Base-by-base conservation (phyloP, 2,797 vertebrate genomes). In the Hydrolagus colliei region DNA sequence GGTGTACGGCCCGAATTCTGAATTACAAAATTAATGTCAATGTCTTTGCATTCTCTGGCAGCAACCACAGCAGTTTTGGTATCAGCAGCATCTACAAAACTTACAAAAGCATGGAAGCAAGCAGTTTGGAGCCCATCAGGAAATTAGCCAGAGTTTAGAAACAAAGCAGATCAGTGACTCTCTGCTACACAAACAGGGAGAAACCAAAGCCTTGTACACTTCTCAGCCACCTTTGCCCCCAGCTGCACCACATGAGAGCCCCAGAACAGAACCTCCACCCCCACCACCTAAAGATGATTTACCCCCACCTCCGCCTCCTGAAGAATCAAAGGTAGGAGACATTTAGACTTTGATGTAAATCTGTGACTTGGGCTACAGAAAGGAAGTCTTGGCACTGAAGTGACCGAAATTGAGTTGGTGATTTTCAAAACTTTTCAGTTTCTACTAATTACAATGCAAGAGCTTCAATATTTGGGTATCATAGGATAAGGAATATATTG, bases 21-120 rank as follows among this genome's bases (percentile, higher is more conserved):
- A 12, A 13, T 68, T 20, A 13, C 20, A 0, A 82, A 67, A 71
- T 84, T 82, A 68, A 68, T 20, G 10, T 84, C 9, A 41, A 67
- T 52, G 20, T 10, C 71, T 11, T 68, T 16, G 9, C 35, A 20
- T 71, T 32, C 16, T 32, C 41, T 67, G 32, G 16, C 79, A 99
- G 97, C 95, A 98, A 35, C 96, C 98, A 88, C 97, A 99, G 89
- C 96, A 99, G 27, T 97, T 95, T 88, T 99, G 97, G 96, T 99
- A 99, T 90, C 95, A 98, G 87, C 96, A 98, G 86, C 98, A 99
- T 90, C 92, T 98, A 85, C 94, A 96, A 90, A 98, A 96, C 90
- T 92, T 99, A 86, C 95, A 95, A 87, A 94, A 93, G 89, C 78
- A 68, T 78, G 95, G 73, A 95, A 73, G n/a, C 86, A 68, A 84